Evolutionary conservation across 2,113 vertebrate species (phyloP).

Genomic region (Anser cygnoides): DNA sequence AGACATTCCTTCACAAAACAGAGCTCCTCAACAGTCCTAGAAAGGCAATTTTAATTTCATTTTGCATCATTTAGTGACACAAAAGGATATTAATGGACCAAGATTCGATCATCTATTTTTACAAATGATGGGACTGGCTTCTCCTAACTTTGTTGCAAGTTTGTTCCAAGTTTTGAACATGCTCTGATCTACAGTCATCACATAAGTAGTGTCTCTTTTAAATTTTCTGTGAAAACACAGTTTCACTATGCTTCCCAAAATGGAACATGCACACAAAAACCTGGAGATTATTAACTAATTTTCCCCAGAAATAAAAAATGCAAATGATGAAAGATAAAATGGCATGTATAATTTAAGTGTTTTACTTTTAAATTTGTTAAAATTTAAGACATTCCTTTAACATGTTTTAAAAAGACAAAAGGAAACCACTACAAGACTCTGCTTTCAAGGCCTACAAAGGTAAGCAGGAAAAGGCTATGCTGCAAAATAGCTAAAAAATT

Average conservation of each 20-base stretch:
- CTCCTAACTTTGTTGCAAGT: background rate
- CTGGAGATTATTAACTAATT: background rate
- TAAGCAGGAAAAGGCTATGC: background rate
- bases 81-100: background rate
- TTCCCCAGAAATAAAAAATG: background rate
- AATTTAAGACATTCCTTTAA: background rate
- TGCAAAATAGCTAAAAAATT: slow-evolving; percentile 3
- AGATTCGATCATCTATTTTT: background rate
- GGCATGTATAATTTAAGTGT: background rate
- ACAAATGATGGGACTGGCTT: background rate
- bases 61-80: background rate
- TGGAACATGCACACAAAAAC: background rate
- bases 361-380: background rate
- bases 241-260: background rate
- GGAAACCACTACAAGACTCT: background rate
- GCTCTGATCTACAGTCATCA: background rate
- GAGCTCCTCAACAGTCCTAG: background rate
- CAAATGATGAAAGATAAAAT: background rate
- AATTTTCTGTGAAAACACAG: background rate
- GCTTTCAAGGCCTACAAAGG: background rate
- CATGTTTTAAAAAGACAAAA: background rate
- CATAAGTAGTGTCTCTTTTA: background rate
- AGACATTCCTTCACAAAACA: slow-evolving; percentile 3
- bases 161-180: background rate
- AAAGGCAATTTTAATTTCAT: slow-evolving; percentile 17